Evolutionary conservation across 2,797 vertebrate genomes (phyloP), one percentile per base, ranked within the genome.

Genomic region (Muscicapa striata): DNA sequence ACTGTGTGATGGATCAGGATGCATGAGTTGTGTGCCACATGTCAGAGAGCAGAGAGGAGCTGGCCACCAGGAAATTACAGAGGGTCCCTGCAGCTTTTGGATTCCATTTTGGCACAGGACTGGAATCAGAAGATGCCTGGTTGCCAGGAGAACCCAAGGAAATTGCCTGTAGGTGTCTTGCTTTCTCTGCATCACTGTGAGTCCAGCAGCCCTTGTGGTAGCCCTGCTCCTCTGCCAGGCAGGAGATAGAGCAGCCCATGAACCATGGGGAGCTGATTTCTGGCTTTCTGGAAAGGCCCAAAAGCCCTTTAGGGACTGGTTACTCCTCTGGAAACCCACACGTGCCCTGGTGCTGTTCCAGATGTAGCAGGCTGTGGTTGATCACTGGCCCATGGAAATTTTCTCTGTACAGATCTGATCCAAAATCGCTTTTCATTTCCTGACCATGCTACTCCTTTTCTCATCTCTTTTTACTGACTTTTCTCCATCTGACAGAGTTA

Each of bases 1-100:
- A 19, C 45, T 10, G 12, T 2, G 4, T 19, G 46, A 29, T 11
- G 1, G 1, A 1, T 34, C 17, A 51, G 46, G 49, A 32, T 11
- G 9, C 0, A 0, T 4, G 6, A 48, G 6, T 6, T 4, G 1
- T 38, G 62, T 54, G 30, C 38, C 61, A 16, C 10, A 1, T 0
- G 0, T 38, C n/a, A 41, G 48, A 36, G 20, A 69, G 54, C 30
- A 69, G n/a, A 79, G 32, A 41, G 73, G 32, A 84, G 38, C 45
- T 68, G 41, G 11, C 67, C 52, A n/a, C 36, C 43, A 26, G 59
- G 59, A 49, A 41, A 19, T 38, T 51, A 14, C 38, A 69, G 16
- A 29, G 57, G 9, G 16, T 82, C 9, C 10, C 46, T 45, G 10
- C 36, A 8, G 38, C 15, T 19, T 73, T 49, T 63, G 66, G 30